Evolutionary conservation across 2,113 vertebrate genomes (phyloP).

Genomic region (Petaurus breviceps): DNA sequence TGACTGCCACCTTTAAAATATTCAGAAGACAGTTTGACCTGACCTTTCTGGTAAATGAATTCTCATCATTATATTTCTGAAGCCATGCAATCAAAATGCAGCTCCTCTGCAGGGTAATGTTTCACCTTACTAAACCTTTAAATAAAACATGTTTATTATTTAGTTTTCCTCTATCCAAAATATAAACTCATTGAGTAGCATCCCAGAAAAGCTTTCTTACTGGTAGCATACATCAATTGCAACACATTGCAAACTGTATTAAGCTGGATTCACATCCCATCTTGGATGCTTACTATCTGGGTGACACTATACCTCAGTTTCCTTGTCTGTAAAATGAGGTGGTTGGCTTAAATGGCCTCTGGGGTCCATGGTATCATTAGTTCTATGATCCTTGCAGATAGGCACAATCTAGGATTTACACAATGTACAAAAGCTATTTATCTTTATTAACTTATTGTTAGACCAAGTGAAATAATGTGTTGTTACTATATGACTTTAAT

Average conservation of each 20-base stretch:
- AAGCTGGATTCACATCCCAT: not conserved
- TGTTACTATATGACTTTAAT: slow-evolving; percentile 8
- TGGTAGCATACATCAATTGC: not conserved
- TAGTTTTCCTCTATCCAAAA: not conserved
- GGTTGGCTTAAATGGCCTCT: not conserved
- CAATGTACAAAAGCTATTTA: not conserved
- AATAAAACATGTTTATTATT: slow-evolving; percentile 15
- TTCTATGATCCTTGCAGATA: not conserved
- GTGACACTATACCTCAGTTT: not conserved
- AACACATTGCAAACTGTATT: slow-evolving; percentile 14
- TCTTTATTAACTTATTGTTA: slow-evolving; percentile 32
- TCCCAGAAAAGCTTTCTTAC: not conserved
- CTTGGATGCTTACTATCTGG: not conserved
- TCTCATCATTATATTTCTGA: not conserved
- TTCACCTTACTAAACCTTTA: slow-evolving; percentile 21
- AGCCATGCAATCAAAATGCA: not conserved
- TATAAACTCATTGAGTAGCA: slow-evolving; percentile 21
- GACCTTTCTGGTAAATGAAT: not conserved
- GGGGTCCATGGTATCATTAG: not conserved
- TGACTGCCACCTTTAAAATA: not conserved
- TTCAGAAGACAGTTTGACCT: slow-evolving; percentile 23
- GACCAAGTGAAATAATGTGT: slow-evolving; percentile 38
- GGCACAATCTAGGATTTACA: not conserved
- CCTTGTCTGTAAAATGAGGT: not conserved
- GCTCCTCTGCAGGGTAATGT: not conserved